Evolutionary conservation across 2,888 invertebrate genomes (phyloP), one percentile per base, ranked within the genome.

Genomic region (Hyposoter dolosus): DNA sequence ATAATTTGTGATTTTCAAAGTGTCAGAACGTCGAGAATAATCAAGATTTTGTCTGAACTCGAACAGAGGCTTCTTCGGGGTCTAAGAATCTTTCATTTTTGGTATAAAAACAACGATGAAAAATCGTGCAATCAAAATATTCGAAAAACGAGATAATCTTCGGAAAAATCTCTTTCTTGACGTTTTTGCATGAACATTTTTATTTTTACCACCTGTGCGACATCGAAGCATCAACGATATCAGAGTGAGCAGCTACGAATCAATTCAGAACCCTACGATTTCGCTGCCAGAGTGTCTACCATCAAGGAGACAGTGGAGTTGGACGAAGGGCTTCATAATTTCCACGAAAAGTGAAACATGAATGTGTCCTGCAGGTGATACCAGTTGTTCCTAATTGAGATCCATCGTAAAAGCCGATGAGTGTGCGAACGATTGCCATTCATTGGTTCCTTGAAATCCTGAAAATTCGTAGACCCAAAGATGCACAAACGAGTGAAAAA

Each of bases 301-400:
- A 60, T 23, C 0, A 28, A 15, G 23, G 28, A 60, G 0, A 10
- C 10, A 7, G 12, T 56, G 9, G 23, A 56, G 28, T 28, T 0
- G 1, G 15, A 60, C 28, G 4, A 28, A 28, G 15, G 28, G 28
- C 28, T 15, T 10, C 28, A 4, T 15, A 15, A 60, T 60, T 28
- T 15, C 12, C 60, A 28, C 9, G 4, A 60, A 12, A 23, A 60
- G 4, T 60, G 60, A 15, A 60, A 60, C 3, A 60, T 23, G 15
- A 60, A 60, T 28, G 19, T 28, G 28, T 12, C 12, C 35, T 19
- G 72, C 35, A 72, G 35, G 28, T 40, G 10, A 53, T 35, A 50
- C 53, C 35, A 35, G n/a, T 56, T 72, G 72, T 72, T 53, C 72
- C 72, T 72, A 56, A n/a, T 40, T 12, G 12, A 53, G 19, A 53